These are phyloP conservation scores for Muscicapa striata DNA, from an alignment of 2,797 vertebrate species.

Conservation along the genomic window DNA sequence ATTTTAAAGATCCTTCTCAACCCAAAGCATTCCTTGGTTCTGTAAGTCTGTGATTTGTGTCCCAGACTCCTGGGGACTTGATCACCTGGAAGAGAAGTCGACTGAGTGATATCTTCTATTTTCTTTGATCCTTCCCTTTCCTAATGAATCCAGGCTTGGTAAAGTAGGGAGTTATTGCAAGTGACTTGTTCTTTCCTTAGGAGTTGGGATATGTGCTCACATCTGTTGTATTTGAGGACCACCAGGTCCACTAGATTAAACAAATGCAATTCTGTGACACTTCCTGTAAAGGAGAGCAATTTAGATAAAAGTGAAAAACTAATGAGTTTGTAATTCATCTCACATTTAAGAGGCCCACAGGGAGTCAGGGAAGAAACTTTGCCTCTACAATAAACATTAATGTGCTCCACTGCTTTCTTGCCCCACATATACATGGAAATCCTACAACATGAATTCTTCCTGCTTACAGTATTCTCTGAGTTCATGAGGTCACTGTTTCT, in stretches of 20 bases:
- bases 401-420: neutral
- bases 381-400: neutral
- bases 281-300: neutral
- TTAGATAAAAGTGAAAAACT: neutral
- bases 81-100: neutral
- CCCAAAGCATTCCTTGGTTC: neutral
- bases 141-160: neutral
- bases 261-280: neutral
- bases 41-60: fast-evolving
- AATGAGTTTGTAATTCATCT: neutral
- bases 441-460: neutral
- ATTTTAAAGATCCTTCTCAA: neutral
- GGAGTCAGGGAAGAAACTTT: neutral
- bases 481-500: neutral
- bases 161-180: neutral
- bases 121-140: neutral
- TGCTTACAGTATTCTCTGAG: neutral
- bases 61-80: neutral
- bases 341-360: neutral
- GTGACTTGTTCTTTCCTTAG: neutral
- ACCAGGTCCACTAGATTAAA: neutral
- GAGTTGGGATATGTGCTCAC: neutral
- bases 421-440: neutral
- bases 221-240: neutral
- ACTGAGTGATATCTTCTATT: fast-evolving